A percentile compares a stretch with the other conserved stretches of the same genome.
Conservation (phyloP, 2,797 vertebrate genomes). For the Bovichtus diacanthus region DNA sequence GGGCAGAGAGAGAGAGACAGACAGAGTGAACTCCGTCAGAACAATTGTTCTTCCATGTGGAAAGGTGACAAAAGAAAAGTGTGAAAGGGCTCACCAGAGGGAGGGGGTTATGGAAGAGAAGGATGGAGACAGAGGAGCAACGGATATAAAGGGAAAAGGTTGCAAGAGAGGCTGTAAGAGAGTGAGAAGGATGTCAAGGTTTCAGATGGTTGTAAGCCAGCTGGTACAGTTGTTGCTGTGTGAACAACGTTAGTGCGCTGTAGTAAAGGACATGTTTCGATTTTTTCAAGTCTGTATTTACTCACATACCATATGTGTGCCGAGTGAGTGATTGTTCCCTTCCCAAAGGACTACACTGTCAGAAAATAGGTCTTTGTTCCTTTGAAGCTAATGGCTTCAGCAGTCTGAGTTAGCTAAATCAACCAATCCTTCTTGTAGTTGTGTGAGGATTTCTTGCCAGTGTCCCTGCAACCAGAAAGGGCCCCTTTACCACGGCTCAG, state of each 20-base stretch:
- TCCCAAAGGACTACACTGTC: neutral
- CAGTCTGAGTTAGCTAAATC: neutral
- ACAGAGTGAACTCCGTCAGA: constrained; percentile 69
- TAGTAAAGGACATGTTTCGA: neutral
- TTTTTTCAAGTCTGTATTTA: constrained; percentile 9
- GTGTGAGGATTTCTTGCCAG: neutral
- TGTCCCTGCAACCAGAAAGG: neutral
- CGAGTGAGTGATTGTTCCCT: neutral
- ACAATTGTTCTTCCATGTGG: constrained; percentile 83
- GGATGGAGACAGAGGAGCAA: constrained; percentile 34
- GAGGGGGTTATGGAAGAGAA: constrained; percentile 36
- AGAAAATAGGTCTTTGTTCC: neutral
- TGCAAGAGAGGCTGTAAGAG: constrained; percentile 25
- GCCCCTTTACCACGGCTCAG: neutral
- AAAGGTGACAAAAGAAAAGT: constrained; percentile 84
- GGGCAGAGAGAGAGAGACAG: constrained; percentile 39
- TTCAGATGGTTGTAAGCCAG: constrained; percentile 35
- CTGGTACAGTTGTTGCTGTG: constrained; percentile 24
- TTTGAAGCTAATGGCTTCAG: constrained; percentile 3
- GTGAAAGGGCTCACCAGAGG: constrained; percentile 69
- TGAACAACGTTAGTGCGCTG: constrained; percentile 9
- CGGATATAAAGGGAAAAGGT: constrained; percentile 20
- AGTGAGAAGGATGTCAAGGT: constrained; percentile 43
- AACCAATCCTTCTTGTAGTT: neutral
- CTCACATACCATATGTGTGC: neutral